Conservation (phyloP, 2,888 invertebrate species). For the Ctena decussata region DNA sequence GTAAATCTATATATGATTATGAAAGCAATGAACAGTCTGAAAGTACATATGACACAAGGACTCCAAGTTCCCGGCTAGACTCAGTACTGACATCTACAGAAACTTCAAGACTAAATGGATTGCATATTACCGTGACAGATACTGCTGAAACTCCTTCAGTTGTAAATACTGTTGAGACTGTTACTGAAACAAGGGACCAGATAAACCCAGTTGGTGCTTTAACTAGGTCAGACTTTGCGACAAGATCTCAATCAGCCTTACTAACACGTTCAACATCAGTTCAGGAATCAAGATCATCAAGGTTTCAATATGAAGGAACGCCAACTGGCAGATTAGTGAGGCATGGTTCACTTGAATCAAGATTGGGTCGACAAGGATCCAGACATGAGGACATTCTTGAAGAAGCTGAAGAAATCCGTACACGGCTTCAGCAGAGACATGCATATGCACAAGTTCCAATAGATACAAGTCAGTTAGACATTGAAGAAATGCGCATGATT, state of each 20-base stretch:
- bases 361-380: not conserved
- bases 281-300: not conserved
- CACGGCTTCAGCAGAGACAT: constrained; percentile 24
- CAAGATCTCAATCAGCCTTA: not conserved
- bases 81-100: not conserved
- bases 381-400: not conserved
- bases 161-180: not conserved
- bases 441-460: constrained; percentile 11
- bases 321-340: not conserved
- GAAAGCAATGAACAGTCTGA: not conserved
- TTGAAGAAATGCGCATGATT: constrained; percentile 61
- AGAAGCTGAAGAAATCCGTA: not conserved
- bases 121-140: not conserved
- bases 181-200: not conserved
- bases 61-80: not conserved
- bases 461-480: constrained; percentile 54
- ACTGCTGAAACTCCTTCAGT: not conserved
- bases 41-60: not conserved
- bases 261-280: not conserved
- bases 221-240: not conserved
- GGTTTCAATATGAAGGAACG: not conserved
- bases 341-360: not conserved
- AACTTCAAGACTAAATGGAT: not conserved
- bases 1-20: constrained; percentile 48
- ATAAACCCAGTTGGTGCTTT: not conserved